Evolutionary conservation across 2,113 vertebrate species (phyloP).

Genomic region (Nyctereutes procyonoides): DNA sequence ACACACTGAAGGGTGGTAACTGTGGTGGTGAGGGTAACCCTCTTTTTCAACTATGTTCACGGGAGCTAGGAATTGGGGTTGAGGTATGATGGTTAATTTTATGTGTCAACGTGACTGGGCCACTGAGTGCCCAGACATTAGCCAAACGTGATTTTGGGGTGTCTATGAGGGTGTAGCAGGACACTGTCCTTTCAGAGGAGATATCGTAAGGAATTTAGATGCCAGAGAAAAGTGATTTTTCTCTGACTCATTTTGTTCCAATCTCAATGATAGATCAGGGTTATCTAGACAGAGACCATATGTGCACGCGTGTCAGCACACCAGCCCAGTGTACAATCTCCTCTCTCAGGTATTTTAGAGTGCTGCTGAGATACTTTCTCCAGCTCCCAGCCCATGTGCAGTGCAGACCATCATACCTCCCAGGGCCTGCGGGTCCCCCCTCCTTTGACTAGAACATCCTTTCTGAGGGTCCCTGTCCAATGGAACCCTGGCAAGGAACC

Average conservation of each 20-base stretch:
- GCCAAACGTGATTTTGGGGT: no score
- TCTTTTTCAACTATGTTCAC: no score
- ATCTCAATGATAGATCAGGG: neutral
- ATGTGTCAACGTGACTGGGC: neutral
- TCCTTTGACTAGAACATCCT: neutral
- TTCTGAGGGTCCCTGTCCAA: accelerated
- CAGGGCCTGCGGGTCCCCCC: accelerated
- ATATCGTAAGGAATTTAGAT: neutral
- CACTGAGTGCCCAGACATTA: neutral
- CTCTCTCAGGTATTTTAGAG: neutral
- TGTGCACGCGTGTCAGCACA: accelerated
- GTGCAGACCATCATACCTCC: no score
- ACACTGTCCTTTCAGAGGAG: neutral
- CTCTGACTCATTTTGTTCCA: neutral
- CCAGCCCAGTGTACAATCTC: accelerated
- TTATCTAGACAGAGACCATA: neutral
- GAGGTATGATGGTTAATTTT: accelerated
- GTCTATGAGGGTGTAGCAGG: accelerated
- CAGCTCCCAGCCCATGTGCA: accelerated
- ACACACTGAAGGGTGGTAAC: neutral
- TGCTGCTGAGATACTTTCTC: neutral
- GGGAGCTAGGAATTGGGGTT: neutral
- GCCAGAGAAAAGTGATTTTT: neutral
- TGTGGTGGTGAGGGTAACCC: no score
- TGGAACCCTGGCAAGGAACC: no score